These are phyloP conservation scores for Clinocottus analis DNA, from an alignment of 2,113 vertebrate species.

Conservation along the genomic window DNA sequence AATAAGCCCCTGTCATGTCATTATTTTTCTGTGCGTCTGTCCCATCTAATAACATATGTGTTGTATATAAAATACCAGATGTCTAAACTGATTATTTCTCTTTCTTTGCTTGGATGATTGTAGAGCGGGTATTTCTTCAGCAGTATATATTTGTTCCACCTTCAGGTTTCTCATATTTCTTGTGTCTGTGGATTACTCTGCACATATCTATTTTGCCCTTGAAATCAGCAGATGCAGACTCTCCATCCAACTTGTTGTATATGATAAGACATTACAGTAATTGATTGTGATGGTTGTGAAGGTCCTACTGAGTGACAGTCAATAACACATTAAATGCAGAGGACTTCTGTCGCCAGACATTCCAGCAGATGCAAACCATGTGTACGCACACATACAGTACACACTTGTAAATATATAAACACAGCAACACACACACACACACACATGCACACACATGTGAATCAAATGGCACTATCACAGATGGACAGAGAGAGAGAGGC, in stretches of 20 bases:
- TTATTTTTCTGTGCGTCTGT: not conserved
- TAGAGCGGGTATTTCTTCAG: not conserved
- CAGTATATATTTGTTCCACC: not conserved
- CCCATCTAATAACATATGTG: not conserved
- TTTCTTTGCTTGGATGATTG: not conserved
- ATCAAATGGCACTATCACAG: constrained; percentile 34
- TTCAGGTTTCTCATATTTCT: not conserved
- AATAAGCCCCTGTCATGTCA: not conserved
- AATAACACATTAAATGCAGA: constrained; percentile 53
- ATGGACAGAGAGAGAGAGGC: constrained; percentile 19
- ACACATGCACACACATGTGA: constrained; percentile 20
- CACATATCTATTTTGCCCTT: constrained; percentile 48
- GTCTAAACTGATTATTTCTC: not conserved
- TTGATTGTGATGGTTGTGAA: constrained; percentile 67
- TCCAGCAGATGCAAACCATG: constrained; percentile 19
- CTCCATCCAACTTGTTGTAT: constrained; percentile 34
- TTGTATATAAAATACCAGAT: not conserved
- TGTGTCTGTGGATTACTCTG: not conserved
- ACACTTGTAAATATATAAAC: constrained; percentile 8
- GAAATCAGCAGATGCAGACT: constrained; percentile 34
- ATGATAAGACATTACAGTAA: constrained; percentile 55
- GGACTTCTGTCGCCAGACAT: constrained; percentile 55
- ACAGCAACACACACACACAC: not conserved
- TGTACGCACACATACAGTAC: not conserved
- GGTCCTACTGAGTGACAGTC: constrained; percentile 59